These are phyloP conservation scores for Phrynocephalus versicolor DNA, from an alignment of 2,113 vertebrate species.

Conservation along the genomic window DNA sequence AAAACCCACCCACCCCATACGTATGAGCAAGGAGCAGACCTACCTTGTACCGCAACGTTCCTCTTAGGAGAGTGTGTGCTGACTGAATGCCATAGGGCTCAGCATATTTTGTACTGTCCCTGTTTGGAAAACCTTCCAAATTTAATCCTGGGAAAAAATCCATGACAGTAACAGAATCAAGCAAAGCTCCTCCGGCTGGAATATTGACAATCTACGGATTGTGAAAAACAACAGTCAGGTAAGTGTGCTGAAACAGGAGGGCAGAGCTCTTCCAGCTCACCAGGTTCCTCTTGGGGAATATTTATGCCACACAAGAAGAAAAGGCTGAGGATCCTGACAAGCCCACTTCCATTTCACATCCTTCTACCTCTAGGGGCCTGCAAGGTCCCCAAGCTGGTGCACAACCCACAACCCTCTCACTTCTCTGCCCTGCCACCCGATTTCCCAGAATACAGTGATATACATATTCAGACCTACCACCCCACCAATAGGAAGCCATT, in stretches of 20 bases:
- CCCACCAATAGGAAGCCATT: neutral
- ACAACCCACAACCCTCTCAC: neutral
- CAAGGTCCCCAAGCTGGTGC: neutral
- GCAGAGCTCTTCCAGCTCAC: neutral
- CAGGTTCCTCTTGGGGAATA: neutral
- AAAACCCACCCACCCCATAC: no score
- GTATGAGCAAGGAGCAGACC: slow-evolving; percentile 12
- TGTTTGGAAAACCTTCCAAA: slow-evolving; percentile 94
- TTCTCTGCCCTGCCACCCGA: neutral
- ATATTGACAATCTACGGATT: slow-evolving; percentile 77
- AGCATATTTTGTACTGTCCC: slow-evolving; percentile 91
- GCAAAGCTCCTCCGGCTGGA: slow-evolving; percentile 82
- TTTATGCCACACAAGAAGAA: neutral
- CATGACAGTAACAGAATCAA: slow-evolving; percentile 83
- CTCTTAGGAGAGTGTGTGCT: slow-evolving; percentile 90
- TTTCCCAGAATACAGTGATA: no score
- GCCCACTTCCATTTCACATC: neutral
- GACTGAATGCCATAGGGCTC: slow-evolving; percentile 87
- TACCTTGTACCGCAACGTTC: slow-evolving; percentile 93
- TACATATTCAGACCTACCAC: neutral
- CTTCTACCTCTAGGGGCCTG: neutral
- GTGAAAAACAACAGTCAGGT: slow-evolving; percentile 46
- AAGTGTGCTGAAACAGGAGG: neutral
- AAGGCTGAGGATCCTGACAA: neutral
- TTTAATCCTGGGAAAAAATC: slow-evolving; percentile 93